Base-by-base conservation (phyloP, 1,140 invertebrate species). In the Anadara kagoshimensis region DNA sequence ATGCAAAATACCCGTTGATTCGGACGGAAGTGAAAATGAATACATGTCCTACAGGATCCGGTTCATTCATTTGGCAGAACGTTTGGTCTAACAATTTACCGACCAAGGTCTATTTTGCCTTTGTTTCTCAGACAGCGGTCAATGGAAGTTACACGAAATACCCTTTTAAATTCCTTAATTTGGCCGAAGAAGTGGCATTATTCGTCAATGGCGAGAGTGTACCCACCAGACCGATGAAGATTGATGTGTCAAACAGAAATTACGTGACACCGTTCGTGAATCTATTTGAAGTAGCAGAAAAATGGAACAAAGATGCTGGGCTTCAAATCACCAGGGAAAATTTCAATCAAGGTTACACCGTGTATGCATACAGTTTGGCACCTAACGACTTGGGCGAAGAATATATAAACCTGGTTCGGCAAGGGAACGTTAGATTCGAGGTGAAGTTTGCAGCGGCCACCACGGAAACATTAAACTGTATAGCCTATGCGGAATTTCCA, bases 351-450 rank as follows among this genome's bases (percentile, higher is more conserved):
- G 51, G 67, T 4, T 61, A 45, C 41, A 45, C 69, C 22, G n/a
- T 53, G 43, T 67, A 65, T 43, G 64, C 47, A 8, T 72, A 65
- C 26, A 49, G 22, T 49, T 20, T 65, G 26, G 59, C 51, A 49
- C 69, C 67, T 2, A 59, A 16, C 47, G 56, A 62, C 51, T 36
- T 70, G 18, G 69, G 56, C 11, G 56, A 70, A 44, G 58, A 54
- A n/a, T 70, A 70, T 70, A 62, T 70, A 70, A 70, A 70, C 49
- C 54, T 66, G 22, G 47, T 70, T 7, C 24, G 45, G 16, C 69
- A 72, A 29, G 69, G 62, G 5, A 66, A 58, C 62, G 69, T 72
- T 49, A 51, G 69, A 72, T 44, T 72, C 5, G 59, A 71, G 20
- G 61, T 65, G 18, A 64, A 57, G 43, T 71, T 71, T 58, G 53